Conservation (phyloP, 2,113 vertebrate genomes). For the Pristiophorus japonicus region DNA sequence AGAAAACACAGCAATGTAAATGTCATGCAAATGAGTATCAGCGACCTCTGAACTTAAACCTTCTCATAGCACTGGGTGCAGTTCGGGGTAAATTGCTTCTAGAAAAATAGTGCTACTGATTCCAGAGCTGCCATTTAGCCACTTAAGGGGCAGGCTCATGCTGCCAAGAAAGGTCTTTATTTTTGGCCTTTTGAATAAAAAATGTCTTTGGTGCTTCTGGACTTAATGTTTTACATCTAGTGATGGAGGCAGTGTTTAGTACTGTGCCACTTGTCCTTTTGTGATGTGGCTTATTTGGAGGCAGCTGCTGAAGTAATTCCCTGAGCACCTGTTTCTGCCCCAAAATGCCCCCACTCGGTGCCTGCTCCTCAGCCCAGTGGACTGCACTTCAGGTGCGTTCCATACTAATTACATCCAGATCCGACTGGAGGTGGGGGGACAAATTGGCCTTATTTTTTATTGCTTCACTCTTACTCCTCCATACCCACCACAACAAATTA, state of each 20-base stretch:
- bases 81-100: not conserved
- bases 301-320: not conserved
- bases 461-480: not conserved
- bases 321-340: not conserved
- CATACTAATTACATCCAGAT: not conserved
- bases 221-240: not conserved
- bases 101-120: not conserved
- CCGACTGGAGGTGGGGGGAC: not conserved
- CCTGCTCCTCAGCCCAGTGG: not conserved
- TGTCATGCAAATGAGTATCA: not conserved
- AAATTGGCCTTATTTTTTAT: not conserved
- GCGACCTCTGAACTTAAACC: not conserved
- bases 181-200: not conserved
- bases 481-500: not conserved
- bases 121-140: not conserved
- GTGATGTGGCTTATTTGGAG: not conserved
- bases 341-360: not conserved
- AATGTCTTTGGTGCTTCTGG: not conserved
- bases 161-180: not conserved
- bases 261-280: not conserved
- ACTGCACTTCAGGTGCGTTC: not conserved
- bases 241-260: not conserved
- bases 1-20: not conserved
- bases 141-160: not conserved
- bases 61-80: not conserved